Evolutionary conservation across 37 sponge, comb jelly and placozoan genomes (phyloP).

Genomic region (Aplysina aerophoba): DNA sequence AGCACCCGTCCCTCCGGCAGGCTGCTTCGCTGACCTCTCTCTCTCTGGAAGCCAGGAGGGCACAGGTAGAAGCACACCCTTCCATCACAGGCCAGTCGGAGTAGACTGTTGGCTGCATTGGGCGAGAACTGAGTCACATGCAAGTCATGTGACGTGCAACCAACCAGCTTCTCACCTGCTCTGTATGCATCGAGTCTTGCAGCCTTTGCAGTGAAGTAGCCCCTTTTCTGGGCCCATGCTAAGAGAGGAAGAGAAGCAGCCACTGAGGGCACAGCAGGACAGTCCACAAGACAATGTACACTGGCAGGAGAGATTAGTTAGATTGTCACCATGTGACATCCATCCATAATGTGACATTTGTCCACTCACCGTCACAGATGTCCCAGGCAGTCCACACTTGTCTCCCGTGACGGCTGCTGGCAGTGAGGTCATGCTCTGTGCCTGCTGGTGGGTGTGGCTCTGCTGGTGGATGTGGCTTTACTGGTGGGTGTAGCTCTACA

Average conservation of each 20-base stretch:
- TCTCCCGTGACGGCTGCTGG: too few species aligned
- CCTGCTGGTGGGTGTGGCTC: not conserved
- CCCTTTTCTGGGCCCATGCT: conserved; percentile 93
- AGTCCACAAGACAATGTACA: too few species aligned
- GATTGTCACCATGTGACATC: too few species aligned
- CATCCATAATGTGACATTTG: not conserved
- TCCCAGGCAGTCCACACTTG: conserved; percentile 88
- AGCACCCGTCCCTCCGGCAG: too few species aligned
- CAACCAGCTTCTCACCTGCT: conserved; percentile 62
- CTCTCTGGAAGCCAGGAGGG: conserved; percentile 77
- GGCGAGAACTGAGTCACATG: not conserved
- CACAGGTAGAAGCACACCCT: conserved; percentile 76
- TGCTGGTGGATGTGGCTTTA: not conserved
- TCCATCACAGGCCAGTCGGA: conserved; percentile 92
- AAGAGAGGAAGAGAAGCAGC: not conserved
- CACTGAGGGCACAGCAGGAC: too few species aligned
- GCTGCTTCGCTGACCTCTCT: conserved; percentile 67
- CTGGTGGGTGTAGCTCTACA: not conserved
- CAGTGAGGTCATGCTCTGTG: too few species aligned
- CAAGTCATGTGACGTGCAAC: not conserved
- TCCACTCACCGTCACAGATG: conserved; percentile 82
- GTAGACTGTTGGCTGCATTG: conserved; percentile 81
- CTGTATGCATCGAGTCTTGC: conserved; percentile 92
- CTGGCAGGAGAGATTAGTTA: not conserved
- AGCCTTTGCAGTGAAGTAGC: conserved; percentile 85